These are phyloP conservation scores for Bombus confusus DNA, from an alignment of 1,140 invertebrate genomes.

Conservation along the genomic window DNA sequence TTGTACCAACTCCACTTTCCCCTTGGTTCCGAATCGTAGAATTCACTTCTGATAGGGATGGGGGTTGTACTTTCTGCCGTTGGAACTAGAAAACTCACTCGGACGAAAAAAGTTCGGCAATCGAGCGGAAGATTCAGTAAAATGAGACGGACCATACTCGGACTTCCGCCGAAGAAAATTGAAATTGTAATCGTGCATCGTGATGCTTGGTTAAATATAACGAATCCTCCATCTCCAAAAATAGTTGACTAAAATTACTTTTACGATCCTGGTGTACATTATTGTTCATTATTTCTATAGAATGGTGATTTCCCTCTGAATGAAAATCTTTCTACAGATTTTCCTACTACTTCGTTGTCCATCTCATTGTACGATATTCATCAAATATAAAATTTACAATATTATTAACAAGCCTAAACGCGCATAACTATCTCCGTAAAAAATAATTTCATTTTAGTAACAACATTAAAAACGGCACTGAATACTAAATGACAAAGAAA, in stretches of 20 bases:
- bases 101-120: constrained; percentile 47
- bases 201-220: background rate
- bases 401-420: too few relatives aligned
- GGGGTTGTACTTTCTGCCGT: constrained; percentile 23
- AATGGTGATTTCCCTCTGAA: too few relatives aligned
- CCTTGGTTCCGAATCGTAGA: constrained; percentile 29
- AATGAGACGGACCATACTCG: constrained; percentile 17
- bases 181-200: constrained; percentile 12
- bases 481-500: background rate
- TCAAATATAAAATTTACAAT: too few relatives aligned
- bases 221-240: too few relatives aligned
- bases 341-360: too few relatives aligned
- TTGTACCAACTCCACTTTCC: constrained; percentile 19
- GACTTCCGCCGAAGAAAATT: constrained; percentile 6
- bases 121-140: constrained; percentile 19
- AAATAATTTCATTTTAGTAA: background rate
- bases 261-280: too few relatives aligned
- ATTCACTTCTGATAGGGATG: constrained; percentile 53
- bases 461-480: background rate
- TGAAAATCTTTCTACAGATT: too few relatives aligned
- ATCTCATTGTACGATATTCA: too few relatives aligned
- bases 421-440: too few relatives aligned
- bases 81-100: constrained; percentile 31
- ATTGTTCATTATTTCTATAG: too few relatives aligned
- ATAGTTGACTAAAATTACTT: too few relatives aligned